phyloP scores from a whole-genome alignment of 2,888 invertebrate species.

The Lottia gigantea region DNA sequence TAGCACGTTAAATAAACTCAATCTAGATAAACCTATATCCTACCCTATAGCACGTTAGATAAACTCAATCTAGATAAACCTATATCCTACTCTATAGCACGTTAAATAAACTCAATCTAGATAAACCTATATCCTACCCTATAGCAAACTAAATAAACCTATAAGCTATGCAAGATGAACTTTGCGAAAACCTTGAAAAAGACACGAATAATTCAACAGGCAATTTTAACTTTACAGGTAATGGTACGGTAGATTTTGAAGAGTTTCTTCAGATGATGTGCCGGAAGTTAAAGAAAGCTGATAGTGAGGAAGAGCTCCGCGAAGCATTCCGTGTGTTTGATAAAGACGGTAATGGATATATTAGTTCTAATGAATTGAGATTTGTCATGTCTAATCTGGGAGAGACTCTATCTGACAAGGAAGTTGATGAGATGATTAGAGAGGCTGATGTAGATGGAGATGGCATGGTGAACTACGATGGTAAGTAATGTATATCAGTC shows the following conservation, averaged over 20 bases:
- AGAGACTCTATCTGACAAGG: slow-evolving; percentile 34
- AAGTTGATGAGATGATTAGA: slow-evolving; percentile 42
- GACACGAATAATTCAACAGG: too few species aligned
- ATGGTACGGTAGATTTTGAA: slow-evolving; percentile 2
- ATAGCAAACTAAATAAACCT: too few species aligned
- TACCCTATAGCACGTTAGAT: too few species aligned
- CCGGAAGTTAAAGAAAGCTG: not conserved
- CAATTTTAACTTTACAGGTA: not conserved
- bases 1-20: too few species aligned
- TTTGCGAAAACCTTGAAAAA: too few species aligned
- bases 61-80: too few species aligned
- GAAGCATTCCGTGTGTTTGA: slow-evolving; percentile 41
- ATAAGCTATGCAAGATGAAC: too few species aligned
- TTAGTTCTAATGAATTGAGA: slow-evolving; percentile 33
- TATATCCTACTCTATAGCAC: too few species aligned
- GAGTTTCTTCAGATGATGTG: slow-evolving; percentile 1
- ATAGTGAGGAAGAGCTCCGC: not conserved
- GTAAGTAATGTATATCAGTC: not conserved
- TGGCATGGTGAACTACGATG: slow-evolving; percentile 71
- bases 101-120: too few species aligned
- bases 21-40: too few species aligned
- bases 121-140: too few species aligned
- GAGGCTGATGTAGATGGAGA: slow-evolving; percentile 92
- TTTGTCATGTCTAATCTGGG: slow-evolving; percentile 37
- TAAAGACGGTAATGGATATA: slow-evolving; percentile 39